phyloP scores from a whole-genome alignment of 2,797 vertebrate species.

The Spheniscus humboldti region DNA sequence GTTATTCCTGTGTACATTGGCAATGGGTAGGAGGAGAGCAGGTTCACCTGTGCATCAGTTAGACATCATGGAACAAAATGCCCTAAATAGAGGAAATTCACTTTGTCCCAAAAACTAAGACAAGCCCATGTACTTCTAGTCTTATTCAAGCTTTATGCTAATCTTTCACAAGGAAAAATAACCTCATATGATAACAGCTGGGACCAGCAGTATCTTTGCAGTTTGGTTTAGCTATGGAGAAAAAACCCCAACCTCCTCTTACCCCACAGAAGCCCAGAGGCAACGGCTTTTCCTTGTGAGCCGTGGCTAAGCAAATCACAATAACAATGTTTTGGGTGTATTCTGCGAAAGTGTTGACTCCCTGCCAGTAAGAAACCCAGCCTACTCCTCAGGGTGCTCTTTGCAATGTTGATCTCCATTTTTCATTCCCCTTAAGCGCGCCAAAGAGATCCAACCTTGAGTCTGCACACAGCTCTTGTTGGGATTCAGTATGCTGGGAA shows the following conservation, averaged over 20 bases:
- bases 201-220: background rate
- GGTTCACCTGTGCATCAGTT: background rate
- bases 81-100: background rate
- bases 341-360: background rate
- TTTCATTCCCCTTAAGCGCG: background rate
- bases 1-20: background rate
- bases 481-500: background rate
- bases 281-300: background rate
- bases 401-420: constrained; percentile 36
- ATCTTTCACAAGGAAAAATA: background rate
- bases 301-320: constrained; percentile 8
- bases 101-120: background rate
- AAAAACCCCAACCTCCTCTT: background rate
- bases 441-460: background rate
- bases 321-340: constrained; percentile 22
- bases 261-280: background rate
- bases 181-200: background rate
- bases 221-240: background rate
- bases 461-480: background rate
- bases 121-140: background rate
- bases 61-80: background rate
- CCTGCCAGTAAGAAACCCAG: constrained; percentile 37
- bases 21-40: background rate
- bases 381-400: constrained; percentile 45
- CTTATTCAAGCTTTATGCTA: background rate